phyloP scores from a whole-genome alignment of 2,113 vertebrate genomes.

The Brienomyrus brachyistius region DNA sequence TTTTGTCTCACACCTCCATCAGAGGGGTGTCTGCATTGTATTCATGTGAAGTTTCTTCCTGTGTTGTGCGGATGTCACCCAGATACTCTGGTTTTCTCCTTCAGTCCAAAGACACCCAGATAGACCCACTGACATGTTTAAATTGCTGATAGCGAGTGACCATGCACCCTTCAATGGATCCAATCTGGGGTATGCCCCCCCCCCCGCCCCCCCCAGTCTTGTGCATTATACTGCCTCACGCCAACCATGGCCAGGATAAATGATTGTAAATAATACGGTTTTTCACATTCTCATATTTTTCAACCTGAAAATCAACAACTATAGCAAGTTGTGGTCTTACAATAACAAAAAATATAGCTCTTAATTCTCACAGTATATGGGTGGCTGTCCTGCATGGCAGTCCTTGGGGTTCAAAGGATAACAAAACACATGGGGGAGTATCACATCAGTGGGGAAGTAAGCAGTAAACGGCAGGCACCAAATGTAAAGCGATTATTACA shows the following conservation, averaged over 20 bases:
- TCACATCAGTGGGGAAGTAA: not conserved
- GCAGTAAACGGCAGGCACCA: not conserved
- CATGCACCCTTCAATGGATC: not conserved
- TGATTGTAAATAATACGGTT: not conserved
- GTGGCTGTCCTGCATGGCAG: not conserved
- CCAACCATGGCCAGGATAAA: not conserved
- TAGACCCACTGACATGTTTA: not conserved
- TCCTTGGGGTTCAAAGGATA: not conserved
- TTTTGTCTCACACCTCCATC: not conserved
- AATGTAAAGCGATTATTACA: not conserved
- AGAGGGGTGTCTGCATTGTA: not conserved
- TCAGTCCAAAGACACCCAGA: not conserved
- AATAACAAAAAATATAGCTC: not conserved
- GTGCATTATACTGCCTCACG: not conserved
- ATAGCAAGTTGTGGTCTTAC: not conserved
- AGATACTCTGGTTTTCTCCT: not conserved
- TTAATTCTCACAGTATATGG: not conserved
- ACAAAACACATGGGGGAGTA: not conserved
- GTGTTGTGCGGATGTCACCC: not conserved
- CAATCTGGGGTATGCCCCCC: not conserved
- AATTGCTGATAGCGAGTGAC: not conserved
- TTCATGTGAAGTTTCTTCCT: not conserved
- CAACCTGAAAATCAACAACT: not conserved
- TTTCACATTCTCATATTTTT: not conserved
- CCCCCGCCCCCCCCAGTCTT: not conserved